Evolutionary conservation across 92 coral and sea anemone genomes (phyloP).

Genomic region (Montipora capitata): DNA sequence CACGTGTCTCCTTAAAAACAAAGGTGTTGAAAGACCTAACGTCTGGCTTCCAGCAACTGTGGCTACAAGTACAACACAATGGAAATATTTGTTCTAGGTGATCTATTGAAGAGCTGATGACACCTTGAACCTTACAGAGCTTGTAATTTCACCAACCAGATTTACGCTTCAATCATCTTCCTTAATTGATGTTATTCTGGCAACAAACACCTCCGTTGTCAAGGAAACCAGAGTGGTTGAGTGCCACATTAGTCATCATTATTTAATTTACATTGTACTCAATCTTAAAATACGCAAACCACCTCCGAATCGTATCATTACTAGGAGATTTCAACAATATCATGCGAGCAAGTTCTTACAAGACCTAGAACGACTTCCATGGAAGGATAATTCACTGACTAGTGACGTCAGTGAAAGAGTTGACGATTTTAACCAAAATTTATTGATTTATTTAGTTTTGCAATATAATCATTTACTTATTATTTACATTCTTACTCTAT

Average conservation of each 20-base stretch:
- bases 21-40: constrained; percentile 46
- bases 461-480: too few species aligned
- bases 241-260: constrained; percentile 59
- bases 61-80: constrained; percentile 35
- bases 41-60: constrained; percentile 18
- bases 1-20: constrained; percentile 13
- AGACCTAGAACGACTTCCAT: constrained; percentile 18
- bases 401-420: constrained; percentile 62
- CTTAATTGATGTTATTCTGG: constrained; percentile 47
- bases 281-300: too few species aligned
- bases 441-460: too few species aligned
- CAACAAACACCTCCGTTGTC: constrained; percentile 2
- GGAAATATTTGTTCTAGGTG: constrained; percentile 51
- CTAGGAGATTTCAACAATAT: constrained; percentile 3
- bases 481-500: too few species aligned
- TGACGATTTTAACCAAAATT: constrained; percentile 43
- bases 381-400: constrained; percentile 43
- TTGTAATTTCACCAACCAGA: constrained; percentile 53
- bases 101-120: constrained; percentile 34
- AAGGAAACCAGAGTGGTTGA: constrained; percentile 53
- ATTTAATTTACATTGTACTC: constrained; percentile 16
- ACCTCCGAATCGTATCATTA: too few species aligned
- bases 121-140: constrained; percentile 50
- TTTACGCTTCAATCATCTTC: constrained; percentile 45
- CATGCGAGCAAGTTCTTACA: not conserved